Percentiles rank a stretch among this genome's conserved stretches.
Conservation (phyloP, 2,797 vertebrate species). For the Urocyon cinereoargenteus region DNA sequence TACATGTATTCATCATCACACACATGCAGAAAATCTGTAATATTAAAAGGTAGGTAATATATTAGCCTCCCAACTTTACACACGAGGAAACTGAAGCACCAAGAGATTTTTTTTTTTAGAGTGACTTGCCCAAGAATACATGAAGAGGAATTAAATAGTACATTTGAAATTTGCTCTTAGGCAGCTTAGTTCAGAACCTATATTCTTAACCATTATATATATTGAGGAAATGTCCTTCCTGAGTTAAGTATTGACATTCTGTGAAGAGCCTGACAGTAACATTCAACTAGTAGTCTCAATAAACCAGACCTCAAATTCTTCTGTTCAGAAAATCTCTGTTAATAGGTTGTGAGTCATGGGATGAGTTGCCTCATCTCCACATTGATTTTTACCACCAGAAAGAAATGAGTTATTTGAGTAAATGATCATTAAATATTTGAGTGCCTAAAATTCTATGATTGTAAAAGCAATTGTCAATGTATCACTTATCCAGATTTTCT, state of each 20-base stretch:
- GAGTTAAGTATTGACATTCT: not conserved
- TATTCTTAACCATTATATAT: not conserved
- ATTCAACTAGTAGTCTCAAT: not conserved
- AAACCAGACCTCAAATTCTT: not conserved
- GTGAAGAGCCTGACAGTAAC: not conserved
- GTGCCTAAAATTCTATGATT: not conserved
- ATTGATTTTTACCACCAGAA: not conserved
- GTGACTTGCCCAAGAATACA: not conserved
- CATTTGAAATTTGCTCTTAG: not conserved
- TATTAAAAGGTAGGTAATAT: not conserved
- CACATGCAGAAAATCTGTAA: not conserved
- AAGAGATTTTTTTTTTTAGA: not conserved
- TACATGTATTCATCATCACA: not conserved
- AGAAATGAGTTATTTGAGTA: slow-evolving; percentile 4
- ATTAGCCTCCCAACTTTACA: not conserved
- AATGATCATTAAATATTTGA: not conserved
- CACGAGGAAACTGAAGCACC: not conserved
- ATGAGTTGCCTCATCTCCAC: not conserved
- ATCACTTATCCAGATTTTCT: slow-evolving; percentile 9
- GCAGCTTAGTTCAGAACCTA: not conserved
- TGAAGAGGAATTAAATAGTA: not conserved
- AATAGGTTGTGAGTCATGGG: not conserved
- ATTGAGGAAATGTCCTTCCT: not conserved
- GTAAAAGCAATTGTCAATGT: not conserved
- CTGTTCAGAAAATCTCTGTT: not conserved